A percentile compares a stretch with the other conserved stretches of the same genome.
Conservation (phyloP, 2,888 invertebrate species). For the Drosophila mercatorum region DNA sequence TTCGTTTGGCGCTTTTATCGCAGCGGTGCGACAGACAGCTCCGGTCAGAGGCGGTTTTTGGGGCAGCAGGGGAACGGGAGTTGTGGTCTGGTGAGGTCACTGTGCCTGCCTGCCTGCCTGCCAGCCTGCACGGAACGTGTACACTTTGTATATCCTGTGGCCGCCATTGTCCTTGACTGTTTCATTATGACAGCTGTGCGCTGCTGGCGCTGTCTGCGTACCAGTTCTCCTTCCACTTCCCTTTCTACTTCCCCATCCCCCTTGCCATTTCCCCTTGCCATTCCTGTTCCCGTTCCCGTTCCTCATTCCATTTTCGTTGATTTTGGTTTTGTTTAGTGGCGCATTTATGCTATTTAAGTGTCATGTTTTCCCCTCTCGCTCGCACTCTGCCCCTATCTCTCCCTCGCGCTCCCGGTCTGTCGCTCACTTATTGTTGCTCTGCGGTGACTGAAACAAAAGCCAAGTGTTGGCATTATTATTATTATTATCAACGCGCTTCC, state of each 20-base stretch:
- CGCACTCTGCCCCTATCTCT: neutral
- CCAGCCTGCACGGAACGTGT: conserved; percentile 54
- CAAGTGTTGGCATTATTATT: conserved; percentile 78
- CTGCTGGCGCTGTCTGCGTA: conserved; percentile 45
- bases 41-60: conserved; percentile 15
- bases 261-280: neutral
- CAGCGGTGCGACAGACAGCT: conserved; percentile 61
- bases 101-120: conserved; percentile 41
- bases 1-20: conserved; percentile 78
- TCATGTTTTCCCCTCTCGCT: conserved; percentile 57
- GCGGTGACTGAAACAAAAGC: conserved; percentile 70
- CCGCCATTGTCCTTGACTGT: conserved; percentile 78
- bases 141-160: conserved; percentile 76
- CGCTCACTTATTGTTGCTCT: conserved; percentile 27
- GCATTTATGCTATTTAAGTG: conserved; percentile 80
- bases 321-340: conserved; percentile 80
- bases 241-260: neutral
- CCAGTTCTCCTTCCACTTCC: conserved; percentile 5
- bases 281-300: neutral
- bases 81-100: conserved; percentile 32
- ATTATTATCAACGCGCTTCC: conserved; percentile 76
- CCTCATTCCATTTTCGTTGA: conserved; percentile 50
- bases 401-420: neutral
- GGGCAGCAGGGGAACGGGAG: neutral
- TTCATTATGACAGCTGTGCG: conserved; percentile 77